A percentile compares a stretch with the other conserved stretches of the same genome.
Evolutionary conservation across 2,888 invertebrate genomes (phyloP).

Genomic region (Biston betularia): DNA sequence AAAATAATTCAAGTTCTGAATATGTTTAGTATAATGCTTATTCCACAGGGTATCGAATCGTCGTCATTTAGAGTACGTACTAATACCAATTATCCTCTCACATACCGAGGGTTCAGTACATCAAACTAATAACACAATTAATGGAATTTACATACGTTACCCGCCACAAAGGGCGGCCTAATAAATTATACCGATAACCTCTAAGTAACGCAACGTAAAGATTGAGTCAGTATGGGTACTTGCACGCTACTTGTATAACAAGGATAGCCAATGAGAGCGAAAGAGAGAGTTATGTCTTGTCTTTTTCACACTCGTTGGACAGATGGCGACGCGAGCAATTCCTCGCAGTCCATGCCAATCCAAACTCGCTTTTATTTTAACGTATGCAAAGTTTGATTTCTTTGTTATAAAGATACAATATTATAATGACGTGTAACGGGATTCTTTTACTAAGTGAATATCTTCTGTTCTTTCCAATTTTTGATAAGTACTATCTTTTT

Average conservation of each 20-base stretch:
- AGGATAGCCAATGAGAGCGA: neutral
- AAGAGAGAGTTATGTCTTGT: neutral
- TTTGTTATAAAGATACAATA: no score
- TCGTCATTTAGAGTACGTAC: neutral
- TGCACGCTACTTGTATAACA: neutral
- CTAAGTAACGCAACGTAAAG: conserved; percentile 29
- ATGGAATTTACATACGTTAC: conserved; percentile 55
- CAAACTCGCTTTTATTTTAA: no score
- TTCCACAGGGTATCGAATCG: neutral
- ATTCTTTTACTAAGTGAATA: no score
- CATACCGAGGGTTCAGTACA: conserved; percentile 49
- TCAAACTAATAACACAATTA: conserved; percentile 56
- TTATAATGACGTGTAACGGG: no score
- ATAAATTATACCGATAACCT: conserved; percentile 44
- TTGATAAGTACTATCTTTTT: no score
- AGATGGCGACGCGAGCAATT: neutral
- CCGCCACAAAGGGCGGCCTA: conserved; percentile 43
- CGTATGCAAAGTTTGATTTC: no score
- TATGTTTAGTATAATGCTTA: neutral
- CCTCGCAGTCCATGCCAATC: no score
- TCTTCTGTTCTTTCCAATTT: no score
- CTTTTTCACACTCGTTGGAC: neutral
- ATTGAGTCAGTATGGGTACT: conserved; percentile 10
- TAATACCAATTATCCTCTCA: conserved; percentile 26
- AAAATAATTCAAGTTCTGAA: neutral